Evolutionary conservation across 2,113 vertebrate genomes (phyloP).

Genomic region (Sprattus sprattus): DNA sequence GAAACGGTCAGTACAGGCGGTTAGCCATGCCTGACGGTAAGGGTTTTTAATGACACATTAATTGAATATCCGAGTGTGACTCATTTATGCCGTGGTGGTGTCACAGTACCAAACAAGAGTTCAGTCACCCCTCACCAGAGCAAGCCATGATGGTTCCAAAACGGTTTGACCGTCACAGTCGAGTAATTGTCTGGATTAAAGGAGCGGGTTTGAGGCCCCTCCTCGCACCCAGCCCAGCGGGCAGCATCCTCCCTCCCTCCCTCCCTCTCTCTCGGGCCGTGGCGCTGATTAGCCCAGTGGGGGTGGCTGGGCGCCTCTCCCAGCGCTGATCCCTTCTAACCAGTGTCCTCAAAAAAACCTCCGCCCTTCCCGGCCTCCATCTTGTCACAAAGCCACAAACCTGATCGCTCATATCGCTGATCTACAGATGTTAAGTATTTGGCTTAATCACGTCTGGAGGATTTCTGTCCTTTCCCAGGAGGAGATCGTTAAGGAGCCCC

Average conservation of each 20-base stretch:
- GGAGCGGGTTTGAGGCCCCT: background rate
- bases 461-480: background rate
- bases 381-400: background rate
- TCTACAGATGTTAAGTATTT: background rate
- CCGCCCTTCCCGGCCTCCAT: background rate
- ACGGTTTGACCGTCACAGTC: background rate
- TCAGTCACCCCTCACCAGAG: background rate
- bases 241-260: background rate
- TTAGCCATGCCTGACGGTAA: background rate
- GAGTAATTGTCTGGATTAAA: background rate
- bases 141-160: background rate
- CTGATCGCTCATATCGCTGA: too few species aligned
- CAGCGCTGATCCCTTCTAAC: too few species aligned
- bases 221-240: background rate
- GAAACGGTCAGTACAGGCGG: background rate
- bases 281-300: background rate
- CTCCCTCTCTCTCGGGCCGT: background rate
- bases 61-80: background rate
- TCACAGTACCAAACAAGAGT: background rate
- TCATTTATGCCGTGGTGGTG: background rate
- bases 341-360: too few species aligned
- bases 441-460: background rate
- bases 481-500: background rate
- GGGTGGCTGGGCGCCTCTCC: background rate
- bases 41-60: too few species aligned